phyloP scores from a whole-genome alignment of 2,888 invertebrate genomes.

The Bugulina stolonifera region DNA sequence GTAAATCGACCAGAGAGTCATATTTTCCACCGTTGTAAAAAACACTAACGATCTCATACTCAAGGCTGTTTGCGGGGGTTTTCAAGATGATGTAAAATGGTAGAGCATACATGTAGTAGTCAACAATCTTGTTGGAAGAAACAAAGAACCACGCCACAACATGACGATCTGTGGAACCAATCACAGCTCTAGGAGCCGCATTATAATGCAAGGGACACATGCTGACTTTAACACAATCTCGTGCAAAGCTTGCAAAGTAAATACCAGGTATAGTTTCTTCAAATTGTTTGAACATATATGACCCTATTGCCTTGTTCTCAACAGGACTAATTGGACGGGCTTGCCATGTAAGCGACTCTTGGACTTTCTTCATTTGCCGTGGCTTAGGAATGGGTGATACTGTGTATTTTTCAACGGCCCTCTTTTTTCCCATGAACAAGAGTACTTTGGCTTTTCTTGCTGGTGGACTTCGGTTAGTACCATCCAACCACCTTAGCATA shows the following conservation, averaged over 20 bases:
- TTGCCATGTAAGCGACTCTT: not conserved
- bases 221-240: not conserved
- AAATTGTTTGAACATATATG: not conserved
- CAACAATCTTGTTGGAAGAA: not conserved
- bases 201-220: not conserved
- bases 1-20: slow-evolving; percentile 11
- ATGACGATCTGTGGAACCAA: slow-evolving; percentile 1
- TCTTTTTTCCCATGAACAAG: not conserved
- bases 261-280: not conserved
- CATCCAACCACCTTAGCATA: not conserved
- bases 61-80: not conserved
- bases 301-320: not conserved
- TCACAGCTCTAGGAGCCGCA: not conserved
- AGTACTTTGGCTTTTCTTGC: slow-evolving; percentile 11
- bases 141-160: not conserved
- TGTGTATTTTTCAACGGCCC: not conserved
- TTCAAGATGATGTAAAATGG: slow-evolving; percentile 11
- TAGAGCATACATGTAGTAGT: slow-evolving; percentile 23
- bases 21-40: slow-evolving; percentile 2
- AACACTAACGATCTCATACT: not conserved
- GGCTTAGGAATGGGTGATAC: slow-evolving; percentile 21
- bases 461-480: not conserved
- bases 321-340: not conserved
- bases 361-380: not conserved
- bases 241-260: not conserved